These are phyloP conservation scores for Drosophila pandora DNA, from an alignment of 1,140 invertebrate genomes.

Conservation along the genomic window DNA sequence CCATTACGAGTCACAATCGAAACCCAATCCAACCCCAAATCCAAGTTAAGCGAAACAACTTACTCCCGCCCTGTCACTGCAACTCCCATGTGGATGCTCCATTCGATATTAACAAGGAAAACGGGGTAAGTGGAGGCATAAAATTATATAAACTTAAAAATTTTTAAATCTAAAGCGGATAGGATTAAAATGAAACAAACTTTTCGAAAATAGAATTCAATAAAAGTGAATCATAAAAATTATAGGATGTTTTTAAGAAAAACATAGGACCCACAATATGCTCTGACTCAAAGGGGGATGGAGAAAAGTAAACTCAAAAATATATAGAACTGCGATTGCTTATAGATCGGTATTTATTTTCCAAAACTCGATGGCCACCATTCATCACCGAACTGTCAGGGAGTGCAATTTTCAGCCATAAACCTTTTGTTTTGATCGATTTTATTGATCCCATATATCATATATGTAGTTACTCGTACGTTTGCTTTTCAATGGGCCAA, in stretches of 20 bases:
- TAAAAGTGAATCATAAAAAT: background rate
- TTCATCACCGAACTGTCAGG: constrained; percentile 44
- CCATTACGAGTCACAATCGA: background rate
- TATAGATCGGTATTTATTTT: constrained; percentile 3
- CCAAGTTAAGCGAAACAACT: constrained; percentile 11
- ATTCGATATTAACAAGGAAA: constrained; percentile 41
- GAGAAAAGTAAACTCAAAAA: constrained; percentile 6
- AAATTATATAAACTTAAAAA: background rate
- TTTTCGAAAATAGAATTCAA: background rate
- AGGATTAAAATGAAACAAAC: background rate
- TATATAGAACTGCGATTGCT: constrained; percentile 9
- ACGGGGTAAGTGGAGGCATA: constrained; percentile 62
- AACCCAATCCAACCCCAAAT: background rate
- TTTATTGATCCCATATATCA: constrained; percentile 54
- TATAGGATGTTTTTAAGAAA: background rate
- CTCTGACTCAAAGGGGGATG: constrained; percentile 1
- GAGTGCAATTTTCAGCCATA: constrained; percentile 50
- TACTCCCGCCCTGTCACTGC: constrained; percentile 36
- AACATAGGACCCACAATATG: constrained; percentile 6
- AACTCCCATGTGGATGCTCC: constrained; percentile 62
- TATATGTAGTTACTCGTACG: constrained; percentile 33
- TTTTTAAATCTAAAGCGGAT: background rate
- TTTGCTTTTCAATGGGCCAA: constrained; percentile 23
- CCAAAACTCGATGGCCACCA: constrained; percentile 31
- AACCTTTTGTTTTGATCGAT: constrained; percentile 52